These are phyloP conservation scores for Zaprionus gabonicus DNA, from an alignment of 1,140 invertebrate genomes.

Conservation along the genomic window DNA sequence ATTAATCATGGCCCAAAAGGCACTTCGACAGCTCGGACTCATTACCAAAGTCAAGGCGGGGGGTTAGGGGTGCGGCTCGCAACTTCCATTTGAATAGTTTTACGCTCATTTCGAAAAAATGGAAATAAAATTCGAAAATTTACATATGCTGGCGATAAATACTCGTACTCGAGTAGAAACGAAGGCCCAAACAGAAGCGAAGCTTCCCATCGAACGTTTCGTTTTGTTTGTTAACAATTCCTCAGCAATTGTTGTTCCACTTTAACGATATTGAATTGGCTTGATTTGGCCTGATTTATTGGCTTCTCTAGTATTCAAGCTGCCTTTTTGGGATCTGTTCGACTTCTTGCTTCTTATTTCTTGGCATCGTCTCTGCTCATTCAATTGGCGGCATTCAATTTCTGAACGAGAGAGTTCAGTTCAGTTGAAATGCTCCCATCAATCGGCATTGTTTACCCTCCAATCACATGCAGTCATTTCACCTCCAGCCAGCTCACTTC, in stretches of 20 bases:
- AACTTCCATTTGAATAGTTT: conserved; percentile 34
- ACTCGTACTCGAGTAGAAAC: conserved; percentile 10
- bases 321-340: conserved; percentile 1
- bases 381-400: not conserved
- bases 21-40: conserved; percentile 7
- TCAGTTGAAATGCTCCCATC: conserved; percentile 5
- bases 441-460: conserved; percentile 4
- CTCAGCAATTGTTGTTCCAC: not conserved
- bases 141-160: conserved; percentile 21
- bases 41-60: conserved; percentile 28
- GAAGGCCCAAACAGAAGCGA: not conserved
- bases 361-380: not conserved
- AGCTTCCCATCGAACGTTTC: not conserved
- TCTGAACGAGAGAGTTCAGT: not conserved
- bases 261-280: conserved; percentile 2
- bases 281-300: conserved; percentile 2
- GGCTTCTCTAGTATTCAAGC: not conserved
- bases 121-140: conserved; percentile 26
- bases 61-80: not conserved
- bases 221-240: not conserved
- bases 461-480: conserved; percentile 10
- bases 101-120: conserved; percentile 11
- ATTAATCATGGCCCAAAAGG: conserved; percentile 45
- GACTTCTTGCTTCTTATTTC: not conserved
- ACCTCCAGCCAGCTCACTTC: not conserved